Base-by-base conservation (phyloP, 2,888 invertebrate genomes). In the Acronicta alni region DNA sequence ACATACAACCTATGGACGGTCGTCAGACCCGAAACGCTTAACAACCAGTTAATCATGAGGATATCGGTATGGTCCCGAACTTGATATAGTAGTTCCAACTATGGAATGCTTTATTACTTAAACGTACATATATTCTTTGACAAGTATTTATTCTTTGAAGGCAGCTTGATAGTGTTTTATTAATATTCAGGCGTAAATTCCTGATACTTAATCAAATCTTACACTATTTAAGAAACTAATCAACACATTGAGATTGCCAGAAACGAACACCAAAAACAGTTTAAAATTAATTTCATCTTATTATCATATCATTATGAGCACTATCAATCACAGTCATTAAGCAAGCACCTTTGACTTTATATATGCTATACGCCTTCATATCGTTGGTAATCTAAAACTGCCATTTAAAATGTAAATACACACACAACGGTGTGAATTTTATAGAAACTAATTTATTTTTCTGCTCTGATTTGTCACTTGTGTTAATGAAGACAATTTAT, bases 391-490 rank as follows among this genome's bases (percentile, higher is more conserved):
- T 44, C 73, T 55, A 68, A 56, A 73, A 73, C 44, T 66, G 73
- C 60, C 75, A 46, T 64, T 73, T 66, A 47, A 71, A 66, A 75
- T 75, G 65, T 75, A 58, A 73, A 75, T 73, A 61, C 46, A 46
- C 15, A 26, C 16, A 35, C 12, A 26, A 12, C 30, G 30, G 12
- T 12, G 26, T 71, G 67, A 64, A 67, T 73, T 54, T 67, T 46
- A 55, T 44, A 26, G 35, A 69, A 74, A 66, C 64, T 67, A 65
- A 75, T 72, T 75, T 65, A 65, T 72, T 64, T 53, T 65, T 32
- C 72, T 60, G 72, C 70, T 72, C 75, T 67, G 75, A 75, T 73
- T 75, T 70, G 70, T 75, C 75, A 65, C 47, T 55, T 69, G 47
- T 57, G 38, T 69, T 69, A 69, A 69, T 66, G 69, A 64, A 62